Evolutionary conservation across 2,113 vertebrate species (phyloP).

Genomic region (Psettodes erumei): DNA sequence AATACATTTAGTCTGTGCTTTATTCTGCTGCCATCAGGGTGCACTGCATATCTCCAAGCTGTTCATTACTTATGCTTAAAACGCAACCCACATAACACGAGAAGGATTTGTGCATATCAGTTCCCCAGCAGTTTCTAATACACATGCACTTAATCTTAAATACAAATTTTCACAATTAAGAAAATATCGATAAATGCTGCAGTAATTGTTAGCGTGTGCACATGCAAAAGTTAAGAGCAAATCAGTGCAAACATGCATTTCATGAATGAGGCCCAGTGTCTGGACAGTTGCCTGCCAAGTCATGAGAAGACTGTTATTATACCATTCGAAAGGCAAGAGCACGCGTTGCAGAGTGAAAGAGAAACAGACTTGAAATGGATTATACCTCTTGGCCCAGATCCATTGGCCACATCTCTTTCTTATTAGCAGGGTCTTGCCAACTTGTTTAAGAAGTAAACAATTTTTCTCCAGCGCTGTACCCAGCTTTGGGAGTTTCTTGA

Average conservation of each 20-base stretch:
- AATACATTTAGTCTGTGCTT: background rate
- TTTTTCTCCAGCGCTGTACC: conserved; percentile 4
- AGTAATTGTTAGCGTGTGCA: background rate
- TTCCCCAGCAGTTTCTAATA: background rate
- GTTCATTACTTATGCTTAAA: too few species aligned
- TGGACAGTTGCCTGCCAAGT: conserved; percentile 19
- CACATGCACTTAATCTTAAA: background rate
- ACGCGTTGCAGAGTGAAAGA: conserved; percentile 18
- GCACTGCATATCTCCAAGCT: background rate
- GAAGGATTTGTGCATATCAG: background rate
- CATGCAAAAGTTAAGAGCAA: background rate
- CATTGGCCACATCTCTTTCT: conserved; percentile 40
- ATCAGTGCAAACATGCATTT: conserved; percentile 1
- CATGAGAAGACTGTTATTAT: conserved; percentile 26
- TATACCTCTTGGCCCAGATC: conserved; percentile 23
- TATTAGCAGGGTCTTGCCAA: conserved; percentile 41
- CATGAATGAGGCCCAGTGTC: conserved; percentile 45
- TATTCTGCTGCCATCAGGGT: background rate
- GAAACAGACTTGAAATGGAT: conserved; percentile 33
- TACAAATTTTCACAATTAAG: background rate
- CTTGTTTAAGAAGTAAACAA: conserved; percentile 63
- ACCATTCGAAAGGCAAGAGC: background rate
- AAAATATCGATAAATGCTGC: background rate
- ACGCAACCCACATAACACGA: background rate
- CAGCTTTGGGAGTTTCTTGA: conserved; percentile 24